These are phyloP conservation scores for Eurystomus glaucurus DNA, from an alignment of 2,797 vertebrate species.

Conservation along the genomic window DNA sequence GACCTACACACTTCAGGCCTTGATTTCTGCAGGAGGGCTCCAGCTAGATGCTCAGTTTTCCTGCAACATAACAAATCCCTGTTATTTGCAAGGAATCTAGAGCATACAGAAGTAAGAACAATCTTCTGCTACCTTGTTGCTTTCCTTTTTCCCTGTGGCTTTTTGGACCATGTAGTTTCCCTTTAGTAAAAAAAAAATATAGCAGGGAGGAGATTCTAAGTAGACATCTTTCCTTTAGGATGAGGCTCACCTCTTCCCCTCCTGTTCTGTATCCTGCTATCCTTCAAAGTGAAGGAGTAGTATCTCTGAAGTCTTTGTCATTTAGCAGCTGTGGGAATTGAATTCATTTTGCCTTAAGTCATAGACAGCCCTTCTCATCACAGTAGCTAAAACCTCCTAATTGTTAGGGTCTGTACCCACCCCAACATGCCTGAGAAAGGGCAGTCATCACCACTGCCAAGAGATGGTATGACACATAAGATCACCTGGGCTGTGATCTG, in stretches of 20 bases:
- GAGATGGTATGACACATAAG: background rate
- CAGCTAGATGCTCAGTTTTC: background rate
- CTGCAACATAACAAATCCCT: background rate
- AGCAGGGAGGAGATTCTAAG: background rate
- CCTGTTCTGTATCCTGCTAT: slow-evolving; percentile 26
- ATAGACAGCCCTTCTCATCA: background rate
- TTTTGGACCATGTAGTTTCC: background rate
- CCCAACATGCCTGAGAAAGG: background rate
- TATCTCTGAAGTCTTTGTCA: slow-evolving; percentile 59
- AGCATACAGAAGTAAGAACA: background rate
- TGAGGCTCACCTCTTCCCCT: slow-evolving; percentile 57
- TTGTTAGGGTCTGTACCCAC: slow-evolving; percentile 31
- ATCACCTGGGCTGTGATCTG: background rate
- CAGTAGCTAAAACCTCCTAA: slow-evolving; percentile 26
- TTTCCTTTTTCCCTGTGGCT: background rate
- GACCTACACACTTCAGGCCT: background rate
- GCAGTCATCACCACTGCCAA: fast-evolving
- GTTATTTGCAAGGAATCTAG: background rate
- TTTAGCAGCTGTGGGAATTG: slow-evolving; percentile 33
- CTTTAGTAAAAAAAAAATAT: background rate
- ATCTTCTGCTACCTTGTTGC: background rate
- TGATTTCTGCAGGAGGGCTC: slow-evolving; percentile 18
- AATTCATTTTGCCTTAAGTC: slow-evolving; percentile 34
- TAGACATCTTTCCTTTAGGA: background rate
- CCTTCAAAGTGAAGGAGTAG: slow-evolving; percentile 56